Conservation (phyloP, 1,140 invertebrate genomes). For the Drusus annulatus region DNA sequence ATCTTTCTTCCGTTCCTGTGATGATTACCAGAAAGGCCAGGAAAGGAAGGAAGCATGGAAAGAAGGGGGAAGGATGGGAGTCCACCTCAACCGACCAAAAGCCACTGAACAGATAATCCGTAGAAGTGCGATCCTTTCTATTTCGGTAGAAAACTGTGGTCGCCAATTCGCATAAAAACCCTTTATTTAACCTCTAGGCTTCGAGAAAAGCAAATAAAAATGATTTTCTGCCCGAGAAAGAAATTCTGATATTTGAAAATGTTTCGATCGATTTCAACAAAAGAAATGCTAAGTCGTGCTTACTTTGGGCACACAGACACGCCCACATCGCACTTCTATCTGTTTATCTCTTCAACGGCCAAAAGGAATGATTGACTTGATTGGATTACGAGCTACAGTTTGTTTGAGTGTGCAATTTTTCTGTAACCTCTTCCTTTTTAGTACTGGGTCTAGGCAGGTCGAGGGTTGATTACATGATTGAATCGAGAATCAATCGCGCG, state of each 20-base stretch:
- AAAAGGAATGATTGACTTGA: background rate
- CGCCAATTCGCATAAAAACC: no score
- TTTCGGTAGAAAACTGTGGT: no score
- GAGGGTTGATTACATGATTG: background rate
- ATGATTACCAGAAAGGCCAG: background rate
- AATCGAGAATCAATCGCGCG: background rate
- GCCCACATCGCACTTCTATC: no score
- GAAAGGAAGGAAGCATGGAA: background rate
- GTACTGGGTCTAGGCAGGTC: background rate
- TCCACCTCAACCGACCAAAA: background rate
- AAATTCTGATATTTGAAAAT: no score
- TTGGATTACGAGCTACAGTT: background rate
- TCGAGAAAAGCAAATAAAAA: no score
- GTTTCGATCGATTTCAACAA: no score
- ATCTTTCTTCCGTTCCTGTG: background rate
- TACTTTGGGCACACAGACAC: no score
- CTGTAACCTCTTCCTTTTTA: background rate
- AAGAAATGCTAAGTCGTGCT: no score
- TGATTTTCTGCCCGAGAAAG: no score
- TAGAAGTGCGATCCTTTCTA: no score
- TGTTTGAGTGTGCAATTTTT: slow-evolving; percentile 4
- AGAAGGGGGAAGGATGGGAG: background rate
- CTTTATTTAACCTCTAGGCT: no score
- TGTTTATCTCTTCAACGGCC: no score
- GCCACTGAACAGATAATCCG: background rate